Conservation (phyloP, 2,113 vertebrate genomes). For the Apeltes quadracus region DNA sequence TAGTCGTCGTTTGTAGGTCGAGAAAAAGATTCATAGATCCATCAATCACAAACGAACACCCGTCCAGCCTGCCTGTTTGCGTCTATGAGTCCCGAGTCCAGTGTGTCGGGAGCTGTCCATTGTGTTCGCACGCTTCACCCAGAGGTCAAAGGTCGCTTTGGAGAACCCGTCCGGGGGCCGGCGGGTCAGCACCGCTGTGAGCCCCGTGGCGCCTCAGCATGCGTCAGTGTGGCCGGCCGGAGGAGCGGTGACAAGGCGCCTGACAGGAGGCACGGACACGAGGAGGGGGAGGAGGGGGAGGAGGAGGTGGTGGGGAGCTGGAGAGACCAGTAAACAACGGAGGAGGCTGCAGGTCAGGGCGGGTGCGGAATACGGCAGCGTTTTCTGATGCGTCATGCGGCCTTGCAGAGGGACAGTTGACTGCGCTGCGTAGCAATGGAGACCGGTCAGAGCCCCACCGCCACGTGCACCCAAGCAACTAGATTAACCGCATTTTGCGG, state of each 20-base stretch:
- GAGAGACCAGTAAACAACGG: slow-evolving; percentile 17
- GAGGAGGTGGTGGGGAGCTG: slow-evolving; percentile 7
- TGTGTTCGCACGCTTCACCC: slow-evolving; percentile 24
- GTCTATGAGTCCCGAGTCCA: slow-evolving; percentile 1
- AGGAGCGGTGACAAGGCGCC: slow-evolving; percentile 53
- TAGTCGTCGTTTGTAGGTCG: not conserved
- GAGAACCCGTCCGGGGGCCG: slow-evolving; percentile 49
- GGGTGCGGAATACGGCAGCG: not conserved
- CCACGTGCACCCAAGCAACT: not conserved
- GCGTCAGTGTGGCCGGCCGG: slow-evolving; percentile 48
- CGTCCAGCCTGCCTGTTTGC: not conserved
- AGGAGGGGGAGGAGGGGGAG: slow-evolving; percentile 12
- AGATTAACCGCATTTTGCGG: not conserved
- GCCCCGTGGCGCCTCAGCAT: slow-evolving; percentile 42
- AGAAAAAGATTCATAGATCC: not conserved
- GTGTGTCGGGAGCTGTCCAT: slow-evolving; percentile 17
- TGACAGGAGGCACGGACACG: slow-evolving; percentile 53
- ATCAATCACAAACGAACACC: too few species aligned
- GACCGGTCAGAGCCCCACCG: not conserved
- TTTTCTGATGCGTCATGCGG: not conserved
- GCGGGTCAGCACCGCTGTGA: slow-evolving; percentile 71
- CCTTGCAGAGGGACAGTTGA: not conserved
- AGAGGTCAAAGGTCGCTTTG: slow-evolving; percentile 40
- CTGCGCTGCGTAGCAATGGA: not conserved
- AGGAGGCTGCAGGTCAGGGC: not conserved